Conservation (phyloP, 2,888 invertebrate genomes). For the Leptarthrus brevirostris region DNA sequence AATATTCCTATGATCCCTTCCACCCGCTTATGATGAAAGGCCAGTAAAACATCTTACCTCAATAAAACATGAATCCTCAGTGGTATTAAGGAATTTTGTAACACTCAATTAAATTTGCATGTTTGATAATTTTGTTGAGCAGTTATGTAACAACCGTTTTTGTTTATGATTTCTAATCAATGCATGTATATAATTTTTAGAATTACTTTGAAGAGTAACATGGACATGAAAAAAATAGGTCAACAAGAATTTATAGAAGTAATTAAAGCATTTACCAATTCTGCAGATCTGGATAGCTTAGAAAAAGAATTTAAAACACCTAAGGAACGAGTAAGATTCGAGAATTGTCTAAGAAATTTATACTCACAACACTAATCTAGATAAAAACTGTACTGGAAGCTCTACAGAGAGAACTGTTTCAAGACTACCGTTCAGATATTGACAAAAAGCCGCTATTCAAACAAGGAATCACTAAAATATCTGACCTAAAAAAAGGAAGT, state of each 20-base stretch:
- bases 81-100: too few relatives aligned
- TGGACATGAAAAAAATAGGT: conserved; percentile 66
- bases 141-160: too few relatives aligned
- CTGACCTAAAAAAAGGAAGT: conserved; percentile 74
- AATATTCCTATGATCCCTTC: too few relatives aligned
- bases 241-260: conserved; percentile 64
- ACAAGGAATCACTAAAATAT: conserved; percentile 75
- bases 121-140: too few relatives aligned
- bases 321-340: conserved; percentile 69
- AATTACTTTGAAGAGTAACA: conserved; percentile 64
- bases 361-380: conserved; percentile 56
- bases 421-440: conserved; percentile 79
- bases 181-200: conserved; percentile 55
- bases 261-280: conserved; percentile 60
- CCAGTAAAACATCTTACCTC: too few relatives aligned
- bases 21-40: too few relatives aligned
- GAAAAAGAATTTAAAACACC: conserved; percentile 71
- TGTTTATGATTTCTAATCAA: too few relatives aligned
- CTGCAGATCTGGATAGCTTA: conserved; percentile 62
- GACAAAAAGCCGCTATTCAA: conserved; percentile 80
- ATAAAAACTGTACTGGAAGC: conserved; percentile 72
- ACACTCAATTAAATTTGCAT: too few relatives aligned
- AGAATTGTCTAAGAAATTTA: neutral
- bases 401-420: conserved; percentile 69
- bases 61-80: too few relatives aligned